Conservation (phyloP, 2,113 vertebrate genomes). For the Rhombomys opimus region DNA sequence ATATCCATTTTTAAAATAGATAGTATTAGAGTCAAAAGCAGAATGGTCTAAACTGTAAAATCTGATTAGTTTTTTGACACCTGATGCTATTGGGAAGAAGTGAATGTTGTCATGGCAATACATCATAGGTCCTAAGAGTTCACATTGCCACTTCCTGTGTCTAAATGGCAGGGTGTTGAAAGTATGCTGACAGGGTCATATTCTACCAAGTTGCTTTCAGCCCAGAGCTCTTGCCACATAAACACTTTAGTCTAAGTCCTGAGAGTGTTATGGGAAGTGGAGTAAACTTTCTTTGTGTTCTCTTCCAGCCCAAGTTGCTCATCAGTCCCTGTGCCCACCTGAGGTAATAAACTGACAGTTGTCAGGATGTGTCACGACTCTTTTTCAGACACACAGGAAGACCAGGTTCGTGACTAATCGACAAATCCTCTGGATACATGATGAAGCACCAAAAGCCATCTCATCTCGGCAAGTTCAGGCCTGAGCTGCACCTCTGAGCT, state of each 20-base stretch:
- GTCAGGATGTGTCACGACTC: constrained; percentile 87
- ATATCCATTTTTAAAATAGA: background rate
- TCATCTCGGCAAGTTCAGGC: constrained; percentile 82
- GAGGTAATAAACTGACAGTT: constrained; percentile 84
- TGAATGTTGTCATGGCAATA: constrained; percentile 44
- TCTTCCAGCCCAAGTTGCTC: constrained; percentile 82
- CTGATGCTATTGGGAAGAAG: background rate
- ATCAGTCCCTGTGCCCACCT: constrained; percentile 77
- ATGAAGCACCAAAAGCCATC: constrained; percentile 85
- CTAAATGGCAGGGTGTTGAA: constrained; percentile 30
- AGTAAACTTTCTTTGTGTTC: constrained; percentile 67
- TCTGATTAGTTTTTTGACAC: constrained; percentile 63
- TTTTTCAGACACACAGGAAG: constrained; percentile 85
- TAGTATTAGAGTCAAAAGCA: background rate
- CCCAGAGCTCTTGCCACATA: constrained; percentile 78
- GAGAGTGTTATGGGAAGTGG: constrained; percentile 83
- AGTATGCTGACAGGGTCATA: constrained; percentile 61
- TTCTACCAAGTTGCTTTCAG: constrained; percentile 70
- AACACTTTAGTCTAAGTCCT: constrained; percentile 80
- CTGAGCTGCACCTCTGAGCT: constrained; percentile 81
- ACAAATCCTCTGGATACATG: constrained; percentile 77
- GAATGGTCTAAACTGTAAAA: constrained; percentile 66
- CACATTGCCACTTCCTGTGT: background rate
- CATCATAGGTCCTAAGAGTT: constrained; percentile 52
- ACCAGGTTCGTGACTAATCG: constrained; percentile 86